Base-by-base conservation (phyloP, 2,888 invertebrate species). In the Eristalis arbustorum region DNA sequence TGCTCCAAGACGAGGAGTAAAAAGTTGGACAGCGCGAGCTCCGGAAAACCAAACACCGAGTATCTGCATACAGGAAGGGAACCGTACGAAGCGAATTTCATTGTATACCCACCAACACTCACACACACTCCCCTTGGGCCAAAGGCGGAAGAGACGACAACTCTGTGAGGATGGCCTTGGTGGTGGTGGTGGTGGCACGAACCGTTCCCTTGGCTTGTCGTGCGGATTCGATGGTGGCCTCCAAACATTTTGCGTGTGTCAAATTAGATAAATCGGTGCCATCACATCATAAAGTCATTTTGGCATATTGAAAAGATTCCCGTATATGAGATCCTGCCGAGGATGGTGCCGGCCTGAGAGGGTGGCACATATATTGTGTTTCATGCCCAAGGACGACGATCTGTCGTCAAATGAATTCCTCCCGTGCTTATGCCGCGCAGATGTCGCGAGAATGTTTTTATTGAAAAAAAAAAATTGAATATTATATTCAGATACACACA, bases 221-320 rank as follows among this genome's bases (percentile, higher is more conserved):
- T 80, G 63, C 73, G 74, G 73, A 81, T 71, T 68, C 61, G 81
- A 63, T 77, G 77, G 77, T 83, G 87, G 78, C 87, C 78, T 79
- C 83, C 74, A 72, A 87, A 75, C 78, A 74, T 88, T 88, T 84
- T 88, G 88, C 88, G 89, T 90, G 85, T 88, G 89, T 88, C 88
- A 89, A 89, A 89, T 90, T 89, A 90, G 90, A 92, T 91, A 92
- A 92, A 92, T 92, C 91, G 92, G 90, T 91, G 91, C 90, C 92
- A 92, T 92, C 92, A 91, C 89, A 92, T 92, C 91, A 92, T 91
- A 92, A 91, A 91, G 92, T 91, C 90, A 91, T 92, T 92, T 92
- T 90, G 89, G 89, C 90, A 91, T 91, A 91, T 91, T 91, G 91
- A 91, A 91, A 92, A 90, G 91, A 89, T 88, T 88, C 88, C 88